Conservation (phyloP, 2,797 vertebrate genomes). For the Huso huso region DNA sequence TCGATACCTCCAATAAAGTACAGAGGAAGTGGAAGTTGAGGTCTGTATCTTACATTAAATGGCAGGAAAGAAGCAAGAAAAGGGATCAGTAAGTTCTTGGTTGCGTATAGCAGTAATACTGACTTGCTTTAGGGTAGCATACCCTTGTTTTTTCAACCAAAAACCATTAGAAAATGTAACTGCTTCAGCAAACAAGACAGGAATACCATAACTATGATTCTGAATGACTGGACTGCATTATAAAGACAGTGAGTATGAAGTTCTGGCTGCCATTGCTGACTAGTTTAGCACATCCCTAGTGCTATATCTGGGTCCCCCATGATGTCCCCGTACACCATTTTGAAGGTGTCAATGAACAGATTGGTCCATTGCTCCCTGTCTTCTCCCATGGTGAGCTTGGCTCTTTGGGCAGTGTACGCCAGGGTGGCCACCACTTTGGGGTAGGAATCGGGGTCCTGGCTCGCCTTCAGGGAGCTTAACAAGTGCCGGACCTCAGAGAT, state of each 20-base stretch:
- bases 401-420: constrained; percentile 93
- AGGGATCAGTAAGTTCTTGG: too few species aligned
- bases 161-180: background rate
- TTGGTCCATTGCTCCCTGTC: constrained; percentile 91
- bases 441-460: constrained; percentile 68
- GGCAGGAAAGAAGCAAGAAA: too few species aligned
- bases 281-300: constrained; percentile 73
- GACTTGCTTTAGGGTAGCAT: too few species aligned
- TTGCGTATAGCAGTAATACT: too few species aligned
- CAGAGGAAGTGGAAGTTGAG: too few species aligned
- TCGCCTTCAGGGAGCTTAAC: constrained; percentile 76
- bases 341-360: constrained; percentile 94
- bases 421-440: constrained; percentile 83
- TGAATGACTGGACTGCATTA: too few species aligned
- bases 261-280: constrained; percentile 2
- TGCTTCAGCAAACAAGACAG: constrained; percentile 23
- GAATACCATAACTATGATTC: background rate
- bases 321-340: constrained; percentile 87
- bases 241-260: background rate
- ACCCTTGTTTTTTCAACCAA: background rate
- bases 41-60: too few species aligned
- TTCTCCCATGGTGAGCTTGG: constrained; percentile 81
- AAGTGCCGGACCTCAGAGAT: constrained; percentile 75
- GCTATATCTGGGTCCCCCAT: constrained; percentile 77
- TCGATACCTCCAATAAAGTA: too few species aligned